Conservation (phyloP, 2,888 invertebrate species). For the Bhutanitis thaidina region DNA sequence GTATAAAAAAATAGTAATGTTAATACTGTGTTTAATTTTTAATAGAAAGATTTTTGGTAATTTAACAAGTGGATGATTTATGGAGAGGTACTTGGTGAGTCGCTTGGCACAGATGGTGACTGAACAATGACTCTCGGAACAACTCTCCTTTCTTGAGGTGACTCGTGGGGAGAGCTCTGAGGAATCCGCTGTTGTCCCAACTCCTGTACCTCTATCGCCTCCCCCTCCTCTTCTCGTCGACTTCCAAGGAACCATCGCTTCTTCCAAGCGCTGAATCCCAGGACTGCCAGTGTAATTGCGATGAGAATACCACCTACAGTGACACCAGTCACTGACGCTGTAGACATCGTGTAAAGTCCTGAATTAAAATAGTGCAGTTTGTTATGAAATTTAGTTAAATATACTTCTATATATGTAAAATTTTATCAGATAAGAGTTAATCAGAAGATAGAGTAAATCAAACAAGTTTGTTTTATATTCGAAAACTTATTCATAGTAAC, state of each 20-base stretch:
- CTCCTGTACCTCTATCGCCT: slow-evolving; percentile 45
- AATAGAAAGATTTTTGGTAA: too few species aligned
- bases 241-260: slow-evolving; percentile 46
- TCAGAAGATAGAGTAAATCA: too few species aligned
- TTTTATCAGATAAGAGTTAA: too few species aligned
- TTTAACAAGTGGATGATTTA: not conserved
- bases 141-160: slow-evolving; percentile 28
- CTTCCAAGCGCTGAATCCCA: slow-evolving; percentile 57
- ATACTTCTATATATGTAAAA: not conserved
- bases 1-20: too few species aligned
- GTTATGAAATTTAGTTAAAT: not conserved
- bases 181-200: slow-evolving; percentile 20
- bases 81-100: slow-evolving; percentile 22
- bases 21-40: too few species aligned
- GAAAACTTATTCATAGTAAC: too few species aligned
- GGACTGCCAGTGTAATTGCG: slow-evolving; percentile 35
- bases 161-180: slow-evolving; percentile 19
- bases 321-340: slow-evolving; percentile 61
- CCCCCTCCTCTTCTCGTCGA: slow-evolving; percentile 27
- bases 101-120: slow-evolving; percentile 48
- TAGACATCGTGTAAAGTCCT: slow-evolving; percentile 64
- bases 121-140: slow-evolving; percentile 43
- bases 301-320: slow-evolving; percentile 51
- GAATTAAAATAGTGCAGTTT: slow-evolving; percentile 27
- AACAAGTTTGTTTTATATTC: too few species aligned